Evolutionary conservation across 2,797 vertebrate genomes (phyloP).

Genomic region (Pelochelys cantorii): DNA sequence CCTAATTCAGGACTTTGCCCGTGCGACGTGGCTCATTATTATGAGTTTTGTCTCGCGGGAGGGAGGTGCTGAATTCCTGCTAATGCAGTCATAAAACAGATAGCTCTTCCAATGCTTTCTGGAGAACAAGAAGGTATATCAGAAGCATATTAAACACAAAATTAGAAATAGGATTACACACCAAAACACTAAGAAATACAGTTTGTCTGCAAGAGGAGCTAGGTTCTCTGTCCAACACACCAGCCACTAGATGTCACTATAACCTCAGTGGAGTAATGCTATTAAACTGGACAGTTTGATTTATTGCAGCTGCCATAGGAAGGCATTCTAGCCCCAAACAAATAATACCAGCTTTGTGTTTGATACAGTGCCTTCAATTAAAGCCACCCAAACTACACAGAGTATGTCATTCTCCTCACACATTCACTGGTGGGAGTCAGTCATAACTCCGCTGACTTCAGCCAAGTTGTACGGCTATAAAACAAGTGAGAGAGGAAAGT

Average conservation of each 20-base stretch:
- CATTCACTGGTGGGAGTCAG: rapidly evolving
- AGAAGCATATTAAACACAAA: rapidly evolving
- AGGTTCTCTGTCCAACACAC: conserved; percentile 12
- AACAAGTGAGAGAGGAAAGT: background rate
- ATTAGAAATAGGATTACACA: background rate
- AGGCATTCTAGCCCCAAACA: background rate
- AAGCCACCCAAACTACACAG: background rate
- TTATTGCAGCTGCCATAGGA: background rate
- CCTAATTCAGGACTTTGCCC: rapidly evolving
- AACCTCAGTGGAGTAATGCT: conserved; percentile 46
- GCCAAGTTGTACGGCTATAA: rapidly evolving
- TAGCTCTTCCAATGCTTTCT: background rate
- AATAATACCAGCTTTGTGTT: background rate
- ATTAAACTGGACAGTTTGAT: background rate
- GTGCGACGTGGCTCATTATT: rapidly evolving
- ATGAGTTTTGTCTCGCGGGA: rapidly evolving
- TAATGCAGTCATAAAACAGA: rapidly evolving
- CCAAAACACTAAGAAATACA: rapidly evolving
- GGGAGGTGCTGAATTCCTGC: rapidly evolving
- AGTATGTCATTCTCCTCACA: rapidly evolving
- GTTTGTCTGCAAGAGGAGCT: background rate
- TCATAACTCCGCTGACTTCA: rapidly evolving
- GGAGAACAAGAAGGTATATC: rapidly evolving
- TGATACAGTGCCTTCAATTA: rapidly evolving
- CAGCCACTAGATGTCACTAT: conserved; percentile 82